Evolutionary conservation across 2,113 vertebrate species (phyloP).

Genomic region (Procavia capensis): DNA sequence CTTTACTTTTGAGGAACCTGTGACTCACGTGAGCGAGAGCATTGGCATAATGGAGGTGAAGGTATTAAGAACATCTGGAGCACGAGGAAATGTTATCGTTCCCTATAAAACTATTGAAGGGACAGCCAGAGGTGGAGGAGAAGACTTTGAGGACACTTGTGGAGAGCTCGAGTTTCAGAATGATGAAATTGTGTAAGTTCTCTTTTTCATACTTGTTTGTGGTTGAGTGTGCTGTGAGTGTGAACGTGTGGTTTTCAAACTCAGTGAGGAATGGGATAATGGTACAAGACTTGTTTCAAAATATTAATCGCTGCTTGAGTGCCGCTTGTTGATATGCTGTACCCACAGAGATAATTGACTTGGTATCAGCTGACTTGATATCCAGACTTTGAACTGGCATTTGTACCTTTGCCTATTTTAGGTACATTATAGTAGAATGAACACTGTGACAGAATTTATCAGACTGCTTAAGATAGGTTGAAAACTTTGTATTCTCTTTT

Average conservation of each 20-base stretch:
- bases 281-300: not conserved
- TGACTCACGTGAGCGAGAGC: constrained; percentile 94
- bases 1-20: constrained; percentile 95
- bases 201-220: not conserved
- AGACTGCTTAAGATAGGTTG: not conserved
- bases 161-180: constrained; percentile 98
- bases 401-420: not conserved
- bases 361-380: not conserved
- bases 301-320: not conserved
- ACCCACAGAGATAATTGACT: not conserved
- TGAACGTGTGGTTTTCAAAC: not conserved
- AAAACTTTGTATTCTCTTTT: constrained; percentile 15
- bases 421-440: not conserved
- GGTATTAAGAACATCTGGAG: constrained; percentile 94
- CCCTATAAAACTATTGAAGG: constrained; percentile 96
- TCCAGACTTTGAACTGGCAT: not conserved
- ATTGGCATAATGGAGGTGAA: constrained; percentile 96
- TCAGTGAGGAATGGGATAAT: not conserved
- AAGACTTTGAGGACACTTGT: constrained; percentile 96
- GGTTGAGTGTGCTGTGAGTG: not conserved
- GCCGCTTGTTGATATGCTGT: not conserved
- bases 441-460: not conserved
- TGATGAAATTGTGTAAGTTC: constrained; percentile 96
- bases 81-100: constrained; percentile 94
- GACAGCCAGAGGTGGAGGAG: constrained; percentile 96